Conservation (phyloP, 1,140 invertebrate species). For the Myzus persicae region DNA sequence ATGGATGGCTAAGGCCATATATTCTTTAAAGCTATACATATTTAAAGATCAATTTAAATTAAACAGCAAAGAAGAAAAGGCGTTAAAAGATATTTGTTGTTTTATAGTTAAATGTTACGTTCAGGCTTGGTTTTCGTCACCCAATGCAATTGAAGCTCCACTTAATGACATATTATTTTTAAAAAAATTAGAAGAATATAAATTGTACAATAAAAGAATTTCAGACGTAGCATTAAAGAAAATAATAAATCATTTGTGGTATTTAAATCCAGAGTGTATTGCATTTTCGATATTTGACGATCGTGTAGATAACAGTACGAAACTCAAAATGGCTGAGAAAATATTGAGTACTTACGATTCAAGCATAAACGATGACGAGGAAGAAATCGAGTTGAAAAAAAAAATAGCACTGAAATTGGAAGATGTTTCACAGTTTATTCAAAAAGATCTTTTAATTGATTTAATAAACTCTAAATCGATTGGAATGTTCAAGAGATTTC, state of each 20-base stretch:
- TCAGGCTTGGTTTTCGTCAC: background rate
- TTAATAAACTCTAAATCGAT: background rate
- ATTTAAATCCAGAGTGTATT: slow-evolving; percentile 4
- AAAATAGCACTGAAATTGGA: background rate
- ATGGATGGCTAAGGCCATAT: background rate
- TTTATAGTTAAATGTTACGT: background rate
- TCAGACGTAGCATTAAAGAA: slow-evolving; percentile 1
- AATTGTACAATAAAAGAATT: background rate
- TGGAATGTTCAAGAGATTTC: background rate
- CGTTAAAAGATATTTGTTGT: background rate
- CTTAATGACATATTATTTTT: slow-evolving; percentile 2
- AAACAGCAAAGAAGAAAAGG: background rate
- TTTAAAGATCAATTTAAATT: background rate
- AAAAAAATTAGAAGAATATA: background rate
- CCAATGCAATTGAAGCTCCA: background rate
- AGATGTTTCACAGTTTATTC: no score
- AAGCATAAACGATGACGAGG: background rate
- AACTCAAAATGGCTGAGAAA: background rate
- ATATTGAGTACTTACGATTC: background rate
- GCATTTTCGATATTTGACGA: background rate
- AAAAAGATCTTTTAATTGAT: background rate
- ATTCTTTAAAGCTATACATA: background rate
- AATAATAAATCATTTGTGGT: background rate
- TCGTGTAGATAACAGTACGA: background rate
- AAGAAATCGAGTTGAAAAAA: background rate